Conservation (phyloP, 1,140 invertebrate genomes). For the Pseudobourletiella spinata region DNA sequence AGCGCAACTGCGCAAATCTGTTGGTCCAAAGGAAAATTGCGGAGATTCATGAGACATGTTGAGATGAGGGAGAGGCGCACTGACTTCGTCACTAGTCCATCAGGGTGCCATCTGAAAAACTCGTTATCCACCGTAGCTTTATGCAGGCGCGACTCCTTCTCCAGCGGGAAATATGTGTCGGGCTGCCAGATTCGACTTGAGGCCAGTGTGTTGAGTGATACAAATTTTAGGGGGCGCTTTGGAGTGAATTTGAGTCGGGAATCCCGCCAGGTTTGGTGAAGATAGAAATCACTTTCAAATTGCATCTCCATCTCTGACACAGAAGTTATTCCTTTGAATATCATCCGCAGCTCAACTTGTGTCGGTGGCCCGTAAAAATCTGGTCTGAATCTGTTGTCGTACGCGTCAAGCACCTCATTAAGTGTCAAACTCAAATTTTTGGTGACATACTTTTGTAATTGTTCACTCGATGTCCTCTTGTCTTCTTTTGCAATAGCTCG, state of each 20-base stretch:
- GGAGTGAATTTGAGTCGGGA: constrained; percentile 37
- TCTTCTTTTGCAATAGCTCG: too few relatives aligned
- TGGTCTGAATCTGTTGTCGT: constrained; percentile 41
- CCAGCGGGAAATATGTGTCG: not conserved
- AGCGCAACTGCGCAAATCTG: constrained; percentile 47
- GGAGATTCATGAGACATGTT: constrained; percentile 42
- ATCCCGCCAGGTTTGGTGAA: constrained; percentile 50
- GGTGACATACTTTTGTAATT: too few relatives aligned
- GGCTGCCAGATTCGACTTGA: not conserved
- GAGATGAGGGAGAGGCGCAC: constrained; percentile 40
- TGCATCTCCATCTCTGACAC: constrained; percentile 39
- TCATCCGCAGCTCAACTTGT: not conserved
- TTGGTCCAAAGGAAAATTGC: constrained; percentile 43
- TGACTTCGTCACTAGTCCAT: constrained; percentile 39
- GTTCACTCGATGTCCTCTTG: too few relatives aligned
- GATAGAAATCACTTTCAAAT: constrained; percentile 52
- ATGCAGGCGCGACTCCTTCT: not conserved
- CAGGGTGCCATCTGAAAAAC: not conserved
- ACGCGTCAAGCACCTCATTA: too few relatives aligned
- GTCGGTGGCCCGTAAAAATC: constrained; percentile 37
- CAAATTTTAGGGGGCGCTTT: not conserved
- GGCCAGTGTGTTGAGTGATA: not conserved
- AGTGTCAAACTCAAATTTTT: too few relatives aligned
- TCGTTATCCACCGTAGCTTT: not conserved
- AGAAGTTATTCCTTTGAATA: not conserved